phyloP scores from a whole-genome alignment of 1,140 invertebrate genomes.

The Lasioglossum albipes region DNA sequence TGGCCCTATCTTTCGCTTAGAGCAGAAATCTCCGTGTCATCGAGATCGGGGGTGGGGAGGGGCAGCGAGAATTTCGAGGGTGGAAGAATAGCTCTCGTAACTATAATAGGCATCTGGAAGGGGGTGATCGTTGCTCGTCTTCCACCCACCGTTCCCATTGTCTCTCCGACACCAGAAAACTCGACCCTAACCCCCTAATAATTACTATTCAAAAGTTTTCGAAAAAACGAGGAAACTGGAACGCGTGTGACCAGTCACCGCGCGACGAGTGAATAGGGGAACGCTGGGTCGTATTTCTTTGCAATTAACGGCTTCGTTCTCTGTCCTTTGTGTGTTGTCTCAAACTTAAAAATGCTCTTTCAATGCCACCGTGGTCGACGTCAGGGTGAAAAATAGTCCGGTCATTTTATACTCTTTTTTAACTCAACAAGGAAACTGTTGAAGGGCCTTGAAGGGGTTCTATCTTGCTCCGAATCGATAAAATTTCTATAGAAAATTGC shows the following conservation, averaged over 20 bases:
- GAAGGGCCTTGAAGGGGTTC: no score
- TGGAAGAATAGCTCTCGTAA: slow-evolving; percentile 50
- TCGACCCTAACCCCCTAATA: slow-evolving; percentile 15
- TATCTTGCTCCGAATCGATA: no score
- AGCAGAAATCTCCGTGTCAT: slow-evolving; percentile 56
- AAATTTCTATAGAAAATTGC: no score
- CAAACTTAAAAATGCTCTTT: neutral
- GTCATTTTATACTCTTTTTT: no score
- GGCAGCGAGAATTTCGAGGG: slow-evolving; percentile 30
- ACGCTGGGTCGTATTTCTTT: neutral
- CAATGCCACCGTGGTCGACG: no score
- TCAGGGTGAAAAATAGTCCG: no score
- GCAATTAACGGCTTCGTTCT: neutral
- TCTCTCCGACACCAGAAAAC: neutral
- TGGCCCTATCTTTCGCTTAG: slow-evolving; percentile 44
- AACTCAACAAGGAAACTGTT: no score
- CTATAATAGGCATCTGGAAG: slow-evolving; percentile 39
- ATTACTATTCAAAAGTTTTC: slow-evolving; percentile 45
- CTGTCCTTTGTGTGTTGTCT: neutral
- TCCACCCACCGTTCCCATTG: slow-evolving; percentile 27
- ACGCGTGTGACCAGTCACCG: neutral
- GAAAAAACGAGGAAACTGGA: neutral
- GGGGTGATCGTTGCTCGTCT: slow-evolving; percentile 18
- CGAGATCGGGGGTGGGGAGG: slow-evolving; percentile 22
- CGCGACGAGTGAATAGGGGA: neutral